Conservation (phyloP, 2,888 invertebrate genomes). For the Aphrophora alni region DNA sequence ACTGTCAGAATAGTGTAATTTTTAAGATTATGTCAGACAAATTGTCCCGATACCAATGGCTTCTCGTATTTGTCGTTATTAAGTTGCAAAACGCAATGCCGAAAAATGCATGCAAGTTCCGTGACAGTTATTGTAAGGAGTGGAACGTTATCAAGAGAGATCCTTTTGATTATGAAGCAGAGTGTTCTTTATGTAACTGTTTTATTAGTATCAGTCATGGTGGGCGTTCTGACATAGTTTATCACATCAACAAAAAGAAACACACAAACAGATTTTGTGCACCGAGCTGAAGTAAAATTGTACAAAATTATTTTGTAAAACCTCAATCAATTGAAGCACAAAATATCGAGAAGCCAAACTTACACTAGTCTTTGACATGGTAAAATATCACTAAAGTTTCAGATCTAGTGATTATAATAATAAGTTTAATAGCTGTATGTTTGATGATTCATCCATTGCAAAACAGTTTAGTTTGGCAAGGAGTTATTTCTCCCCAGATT, state of each 20-base stretch:
- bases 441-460: constrained; percentile 2
- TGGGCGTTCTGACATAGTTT: constrained; percentile 18
- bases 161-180: not conserved
- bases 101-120: not conserved
- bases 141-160: constrained; percentile 13
- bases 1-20: no score
- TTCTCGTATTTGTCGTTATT: not conserved
- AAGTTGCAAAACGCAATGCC: not conserved
- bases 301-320: constrained; percentile 7
- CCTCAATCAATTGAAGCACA: constrained; percentile 4
- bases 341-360: not conserved
- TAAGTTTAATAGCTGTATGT: not conserved
- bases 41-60: no score
- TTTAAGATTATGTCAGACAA: not conserved
- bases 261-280: not conserved
- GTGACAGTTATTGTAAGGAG: constrained; percentile 12
- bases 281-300: not conserved
- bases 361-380: no score
- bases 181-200: constrained; percentile 10
- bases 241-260: constrained; percentile 13
- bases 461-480: not conserved
- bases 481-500: not conserved
- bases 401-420: not conserved
- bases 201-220: constrained; percentile 6
- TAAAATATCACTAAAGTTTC: not conserved